These are phyloP conservation scores for Actias luna DNA, from an alignment of 2,888 invertebrate genomes.

Conservation along the genomic window DNA sequence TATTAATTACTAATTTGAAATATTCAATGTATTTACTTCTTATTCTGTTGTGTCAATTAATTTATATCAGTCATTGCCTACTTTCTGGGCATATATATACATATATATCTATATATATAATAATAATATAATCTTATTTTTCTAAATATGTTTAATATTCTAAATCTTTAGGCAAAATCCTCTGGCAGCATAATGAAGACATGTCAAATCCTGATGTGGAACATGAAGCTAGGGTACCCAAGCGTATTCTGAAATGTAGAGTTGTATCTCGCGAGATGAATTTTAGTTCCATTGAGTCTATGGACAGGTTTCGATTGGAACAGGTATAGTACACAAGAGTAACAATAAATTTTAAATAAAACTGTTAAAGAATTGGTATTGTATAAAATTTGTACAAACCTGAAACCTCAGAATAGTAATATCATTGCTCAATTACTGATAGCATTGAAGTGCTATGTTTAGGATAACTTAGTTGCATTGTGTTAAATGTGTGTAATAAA, in stretches of 20 bases:
- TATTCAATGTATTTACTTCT: too few relatives aligned
- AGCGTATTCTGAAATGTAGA: conserved; percentile 96
- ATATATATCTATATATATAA: too few relatives aligned
- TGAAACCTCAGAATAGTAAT: neutral
- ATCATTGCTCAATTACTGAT: neutral
- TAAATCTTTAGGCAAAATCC: conserved; percentile 87
- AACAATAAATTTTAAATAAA: neutral
- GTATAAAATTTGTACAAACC: neutral
- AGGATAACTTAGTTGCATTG: neutral
- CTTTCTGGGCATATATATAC: too few relatives aligned
- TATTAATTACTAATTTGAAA: neutral
- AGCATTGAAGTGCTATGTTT: neutral
- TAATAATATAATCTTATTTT: too few relatives aligned
- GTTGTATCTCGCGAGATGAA: conserved; percentile 95
- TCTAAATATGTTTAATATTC: neutral
- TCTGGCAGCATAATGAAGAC: conserved; percentile 99
- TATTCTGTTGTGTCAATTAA: too few relatives aligned
- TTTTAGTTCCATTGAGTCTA: conserved; percentile 94
- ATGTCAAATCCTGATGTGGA: conserved; percentile 93
- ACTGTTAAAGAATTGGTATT: neutral
- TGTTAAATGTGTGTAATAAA: too few relatives aligned
- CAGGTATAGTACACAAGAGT: conserved; percentile 83
- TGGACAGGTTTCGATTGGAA: conserved; percentile 98
- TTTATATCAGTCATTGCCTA: too few relatives aligned
- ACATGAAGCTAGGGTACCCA: conserved; percentile 98